phyloP scores from a whole-genome alignment of 2,888 invertebrate species.

The Tyria jacobaeae region DNA sequence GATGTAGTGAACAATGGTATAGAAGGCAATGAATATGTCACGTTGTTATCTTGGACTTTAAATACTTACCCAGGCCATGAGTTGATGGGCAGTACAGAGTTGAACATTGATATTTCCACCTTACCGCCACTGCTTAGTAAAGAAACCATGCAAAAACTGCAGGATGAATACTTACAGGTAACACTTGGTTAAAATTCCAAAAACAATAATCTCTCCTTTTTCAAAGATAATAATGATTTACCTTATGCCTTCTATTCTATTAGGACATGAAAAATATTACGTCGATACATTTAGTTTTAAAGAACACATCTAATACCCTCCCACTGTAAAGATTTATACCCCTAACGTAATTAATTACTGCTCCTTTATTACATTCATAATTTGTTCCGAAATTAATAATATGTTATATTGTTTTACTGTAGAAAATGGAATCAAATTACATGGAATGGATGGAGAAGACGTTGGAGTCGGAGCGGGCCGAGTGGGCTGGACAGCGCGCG shows the following conservation, averaged over 20 bases:
- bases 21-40: constrained; percentile 98
- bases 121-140: constrained; percentile 92
- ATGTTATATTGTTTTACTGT: constrained; percentile 17
- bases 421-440: constrained; percentile 96
- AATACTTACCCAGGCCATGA: constrained; percentile 96
- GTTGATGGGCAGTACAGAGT: constrained; percentile 94
- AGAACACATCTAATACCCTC: no score
- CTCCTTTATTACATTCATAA: neutral
- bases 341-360: no score
- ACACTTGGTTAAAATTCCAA: neutral
- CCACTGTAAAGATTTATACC: no score
- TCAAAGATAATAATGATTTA: no score
- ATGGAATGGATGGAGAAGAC: constrained; percentile 99
- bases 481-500: constrained; percentile 94
- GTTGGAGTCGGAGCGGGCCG: constrained; percentile 95
- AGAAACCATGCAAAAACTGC: constrained; percentile 91
- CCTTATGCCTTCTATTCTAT: no score
- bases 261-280: no score
- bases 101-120: constrained; percentile 90
- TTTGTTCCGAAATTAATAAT: neutral
- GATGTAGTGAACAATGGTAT: constrained; percentile 95
- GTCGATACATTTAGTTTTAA: no score
- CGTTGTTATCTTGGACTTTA: constrained; percentile 96
- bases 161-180: constrained; percentile 93
- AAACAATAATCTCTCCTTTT: no score